A percentile compares a stretch with the other conserved stretches of the same genome.
These are phyloP conservation scores for Erebia palarica DNA, from an alignment of 2,888 invertebrate genomes.

Conservation along the genomic window DNA sequence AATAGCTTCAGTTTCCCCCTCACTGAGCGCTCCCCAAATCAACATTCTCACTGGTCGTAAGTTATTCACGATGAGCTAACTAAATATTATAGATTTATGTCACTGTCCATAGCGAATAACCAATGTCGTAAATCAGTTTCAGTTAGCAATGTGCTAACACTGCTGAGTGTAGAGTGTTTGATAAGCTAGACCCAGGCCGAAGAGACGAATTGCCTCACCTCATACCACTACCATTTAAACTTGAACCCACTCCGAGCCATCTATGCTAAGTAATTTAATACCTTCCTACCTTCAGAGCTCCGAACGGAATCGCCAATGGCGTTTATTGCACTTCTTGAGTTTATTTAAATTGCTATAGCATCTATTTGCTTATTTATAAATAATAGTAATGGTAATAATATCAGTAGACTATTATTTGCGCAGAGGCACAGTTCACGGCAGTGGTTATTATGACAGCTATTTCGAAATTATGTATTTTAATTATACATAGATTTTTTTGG, in stretches of 20 bases:
- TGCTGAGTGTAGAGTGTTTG: slow-evolving; percentile 15
- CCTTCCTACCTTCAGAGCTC: background rate
- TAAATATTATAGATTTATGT: slow-evolving; percentile 12
- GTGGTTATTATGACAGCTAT: no score
- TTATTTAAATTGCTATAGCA: background rate
- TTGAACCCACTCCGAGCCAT: background rate
- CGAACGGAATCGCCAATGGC: no score
- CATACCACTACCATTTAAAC: slow-evolving; percentile 8
- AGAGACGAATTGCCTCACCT: slow-evolving; percentile 23
- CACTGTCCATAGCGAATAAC: slow-evolving; percentile 4
- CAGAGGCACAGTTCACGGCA: no score
- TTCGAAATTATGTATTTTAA: no score
- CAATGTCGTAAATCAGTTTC: slow-evolving; percentile 24
- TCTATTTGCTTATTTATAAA: no score
- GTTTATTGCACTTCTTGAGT: no score
- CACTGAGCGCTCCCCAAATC: background rate
- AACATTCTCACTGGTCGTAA: background rate
- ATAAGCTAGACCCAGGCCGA: slow-evolving; percentile 18
- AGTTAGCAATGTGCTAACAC: slow-evolving; percentile 17
- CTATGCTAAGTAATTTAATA: slow-evolving; percentile 3
- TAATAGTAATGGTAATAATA: no score
- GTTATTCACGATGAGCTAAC: slow-evolving; percentile 15
- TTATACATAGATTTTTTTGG: no score
- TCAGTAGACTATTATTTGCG: no score
- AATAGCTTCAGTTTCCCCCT: no score